phyloP scores from a whole-genome alignment of 2,113 vertebrate species.

The Vidua chalybeata region DNA sequence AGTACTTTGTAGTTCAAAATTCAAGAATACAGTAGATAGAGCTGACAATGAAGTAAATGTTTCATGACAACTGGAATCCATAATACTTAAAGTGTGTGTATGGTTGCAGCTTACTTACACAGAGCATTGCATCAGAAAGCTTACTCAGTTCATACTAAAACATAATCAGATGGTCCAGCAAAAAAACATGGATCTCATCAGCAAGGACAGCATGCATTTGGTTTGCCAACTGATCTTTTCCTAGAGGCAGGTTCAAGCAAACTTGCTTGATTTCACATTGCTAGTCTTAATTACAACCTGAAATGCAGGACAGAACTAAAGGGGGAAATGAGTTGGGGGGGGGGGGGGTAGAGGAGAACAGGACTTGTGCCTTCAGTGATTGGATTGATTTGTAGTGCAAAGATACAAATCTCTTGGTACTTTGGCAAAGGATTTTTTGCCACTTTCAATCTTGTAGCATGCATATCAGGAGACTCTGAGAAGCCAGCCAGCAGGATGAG shows the following conservation, averaged over 20 bases:
- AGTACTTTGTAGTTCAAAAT: constrained; percentile 16
- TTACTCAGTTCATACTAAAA: neutral
- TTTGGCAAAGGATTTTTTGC: neutral
- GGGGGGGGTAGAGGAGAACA: neutral
- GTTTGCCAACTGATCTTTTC: neutral
- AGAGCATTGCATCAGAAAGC: neutral
- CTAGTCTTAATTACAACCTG: neutral
- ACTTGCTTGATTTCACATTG: neutral
- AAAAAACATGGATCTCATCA: neutral
- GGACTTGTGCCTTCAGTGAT: neutral
- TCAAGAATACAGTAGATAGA: neutral
- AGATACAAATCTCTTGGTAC: neutral
- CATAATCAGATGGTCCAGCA: neutral
- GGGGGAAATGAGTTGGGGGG: neutral
- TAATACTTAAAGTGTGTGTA: neutral
- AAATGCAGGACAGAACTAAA: neutral
- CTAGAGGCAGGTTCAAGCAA: neutral
- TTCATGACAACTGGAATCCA: constrained; percentile 44
- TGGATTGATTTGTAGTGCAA: neutral
- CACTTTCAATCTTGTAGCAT: neutral
- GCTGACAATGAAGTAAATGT: constrained; percentile 40
- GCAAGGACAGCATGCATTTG: neutral
- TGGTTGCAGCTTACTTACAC: neutral
- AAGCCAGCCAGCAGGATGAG: neutral
- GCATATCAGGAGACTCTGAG: neutral